Evolutionary conservation across 64 coral and sea anemone genomes (phyloP), one percentile per base, ranked within the genome.

Genomic region (Stylophora pistillata): DNA sequence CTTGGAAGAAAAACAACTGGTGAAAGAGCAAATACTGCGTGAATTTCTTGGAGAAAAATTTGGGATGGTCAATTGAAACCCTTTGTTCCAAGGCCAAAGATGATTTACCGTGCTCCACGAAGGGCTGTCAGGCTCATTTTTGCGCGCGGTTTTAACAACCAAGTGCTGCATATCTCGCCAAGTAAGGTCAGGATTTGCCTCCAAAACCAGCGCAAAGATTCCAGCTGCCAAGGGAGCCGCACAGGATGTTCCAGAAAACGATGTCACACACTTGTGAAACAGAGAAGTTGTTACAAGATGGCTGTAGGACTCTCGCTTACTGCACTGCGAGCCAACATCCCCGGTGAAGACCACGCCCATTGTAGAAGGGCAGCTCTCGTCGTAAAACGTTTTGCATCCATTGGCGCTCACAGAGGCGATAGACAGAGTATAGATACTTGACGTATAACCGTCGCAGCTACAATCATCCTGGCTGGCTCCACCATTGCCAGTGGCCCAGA

Each of bases 401-500:
- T 56, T 52, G 23, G 64, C 81, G 25, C 95, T 91, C 58, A 94
- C 66, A 18, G 91, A 85, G 10, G 91, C 88, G 12, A 98, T 61
- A 54, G 95, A 85, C 74, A 98, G 88, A 16, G 95, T 98, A 77
- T 91, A 94, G 56, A 98, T 98, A 72, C 95, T 98, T 1, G 95
- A 94, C 9, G 91, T 78, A 69, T 98, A 98, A 0, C 95, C 95
- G 13, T 98, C 95, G 56, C 95, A 98, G 58, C 76, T 89, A 20
- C 95, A 98, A 47, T 91, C 78, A 60, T 98, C 95, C 4, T 30
- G 60, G 0, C 58, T 27, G 29, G 10, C 27, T 20, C 95, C 95
- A 16, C 95, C 95, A 66, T 97, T 97, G 0, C 95, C 95, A n/a
- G 58, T 90, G 30, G 95, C 95, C 95, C 95, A 97, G 25, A 97